Percentiles rank a stretch among this genome's conserved stretches.
These are phyloP conservation scores for Physocephala rufipes DNA, from an alignment of 2,888 invertebrate genomes.

Conservation along the genomic window DNA sequence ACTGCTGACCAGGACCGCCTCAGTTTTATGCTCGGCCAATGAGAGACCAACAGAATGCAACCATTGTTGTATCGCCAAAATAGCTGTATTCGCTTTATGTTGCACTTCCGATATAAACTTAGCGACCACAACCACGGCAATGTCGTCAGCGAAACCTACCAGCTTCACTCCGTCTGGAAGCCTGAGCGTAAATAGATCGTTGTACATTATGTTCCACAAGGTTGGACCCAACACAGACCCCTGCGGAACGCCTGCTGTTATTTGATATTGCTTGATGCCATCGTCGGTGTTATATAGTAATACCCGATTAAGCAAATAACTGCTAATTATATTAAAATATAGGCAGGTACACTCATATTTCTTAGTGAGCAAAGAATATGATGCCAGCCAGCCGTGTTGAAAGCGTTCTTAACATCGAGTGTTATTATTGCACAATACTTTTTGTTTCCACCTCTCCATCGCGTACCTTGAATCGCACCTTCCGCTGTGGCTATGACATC, in stretches of 20 bases:
- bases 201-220: no score
- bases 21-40: slow-evolving; percentile 23
- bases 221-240: no score
- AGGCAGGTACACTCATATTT: no score
- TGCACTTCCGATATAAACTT: not conserved
- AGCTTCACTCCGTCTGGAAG: not conserved
- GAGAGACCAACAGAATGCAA: not conserved
- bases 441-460: not conserved
- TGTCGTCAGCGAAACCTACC: not conserved
- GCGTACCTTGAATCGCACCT: not conserved
- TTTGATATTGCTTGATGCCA: no score
- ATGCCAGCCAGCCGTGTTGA: no score
- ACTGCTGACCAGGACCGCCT: slow-evolving; percentile 27
- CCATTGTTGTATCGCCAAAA: not conserved
- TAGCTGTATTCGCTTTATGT: not conserved
- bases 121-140: not conserved
- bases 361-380: no score
- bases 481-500: not conserved
- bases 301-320: no score
- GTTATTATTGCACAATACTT: not conserved
- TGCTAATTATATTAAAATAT: no score
- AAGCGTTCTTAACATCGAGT: not conserved
- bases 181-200: not conserved
- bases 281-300: no score
- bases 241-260: no score